Base-by-base conservation (phyloP, 2,113 vertebrate genomes). In the Callipepla squamata region DNA sequence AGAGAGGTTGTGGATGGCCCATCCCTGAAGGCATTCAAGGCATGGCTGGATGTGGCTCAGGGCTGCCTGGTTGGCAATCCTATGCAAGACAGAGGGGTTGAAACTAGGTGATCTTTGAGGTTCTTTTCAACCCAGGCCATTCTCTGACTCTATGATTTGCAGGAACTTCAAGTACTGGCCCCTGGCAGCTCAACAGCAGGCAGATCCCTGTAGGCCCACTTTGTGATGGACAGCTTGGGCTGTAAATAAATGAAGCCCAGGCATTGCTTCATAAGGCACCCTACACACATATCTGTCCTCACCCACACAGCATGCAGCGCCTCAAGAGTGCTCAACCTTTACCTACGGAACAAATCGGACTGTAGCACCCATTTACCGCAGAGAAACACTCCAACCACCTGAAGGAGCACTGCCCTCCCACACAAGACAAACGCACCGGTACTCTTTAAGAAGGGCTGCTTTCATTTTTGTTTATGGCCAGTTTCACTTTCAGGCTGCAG, bases 261-360 rank as follows among this genome's bases (percentile, higher is more conserved):
- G n/a, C 1, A 3, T 67, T 93, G 73, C 73, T 93, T 93, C 68
- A 78, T 51, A 57, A 75, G 65, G 59, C 51, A 53, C 51, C 51
- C 51, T 53, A 53, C 51, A 53, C 51, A 28, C 51, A 51, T 15
- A 26, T 9, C 57, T 76, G 67, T 70, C 73, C 66, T 94, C 76
- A 93, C 45, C 47, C 51, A 48, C 57, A 80, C 79, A 0, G 1
- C 61, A 93, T 36, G 69, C 69, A 80, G 68, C 87, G 94, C 80
- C 92, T 90, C 92, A 6, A 6, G 18, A 86, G 82, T 94, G 77
- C 94, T 78, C 93, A 96, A 94, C 90, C 92, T 96, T 93, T 90
- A 86, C 83, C 44, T 59, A 26, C 65, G 65, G 57, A 92, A 78
- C 61, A 93, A 86, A 84, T 66, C 59, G 57, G 57, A 80, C 74